Percentiles rank a stretch among this genome's conserved stretches.
Conservation (phyloP, 2,888 invertebrate species). For the Bruchidius siliquastri region DNA sequence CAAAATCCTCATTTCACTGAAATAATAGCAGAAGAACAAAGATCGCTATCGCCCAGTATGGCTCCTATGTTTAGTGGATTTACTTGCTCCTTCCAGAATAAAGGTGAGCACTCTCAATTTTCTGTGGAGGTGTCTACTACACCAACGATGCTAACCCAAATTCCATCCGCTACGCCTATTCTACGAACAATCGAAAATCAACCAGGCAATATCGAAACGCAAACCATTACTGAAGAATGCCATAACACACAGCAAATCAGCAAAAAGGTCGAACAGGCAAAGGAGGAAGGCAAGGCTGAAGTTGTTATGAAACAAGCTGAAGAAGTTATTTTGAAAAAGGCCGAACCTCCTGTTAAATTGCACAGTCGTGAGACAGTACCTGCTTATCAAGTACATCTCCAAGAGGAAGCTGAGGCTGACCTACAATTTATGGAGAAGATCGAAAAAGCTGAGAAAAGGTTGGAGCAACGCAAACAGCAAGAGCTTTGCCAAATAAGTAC, state of each 20-base stretch:
- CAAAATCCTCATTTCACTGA: constrained; percentile 20
- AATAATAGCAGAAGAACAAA: constrained; percentile 15
- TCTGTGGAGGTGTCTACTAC: constrained; percentile 34
- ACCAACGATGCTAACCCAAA: constrained; percentile 30
- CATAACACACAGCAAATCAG: constrained; percentile 18
- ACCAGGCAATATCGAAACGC: constrained; percentile 23
- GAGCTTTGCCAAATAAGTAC: constrained; percentile 10
- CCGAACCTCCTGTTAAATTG: constrained; percentile 38
- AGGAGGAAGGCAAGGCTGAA: constrained; percentile 12
- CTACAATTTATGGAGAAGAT: constrained; percentile 31
- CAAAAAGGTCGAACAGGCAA: constrained; percentile 17
- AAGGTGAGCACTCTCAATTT: constrained; percentile 36
- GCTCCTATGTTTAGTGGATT: constrained; percentile 37
- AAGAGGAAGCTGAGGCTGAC: constrained; percentile 35
- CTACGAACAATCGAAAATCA: constrained; percentile 26
- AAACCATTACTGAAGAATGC: constrained; percentile 32
- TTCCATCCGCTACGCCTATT: constrained; percentile 24
- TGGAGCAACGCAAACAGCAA: constrained; percentile 17
- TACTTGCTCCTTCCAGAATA: constrained; percentile 36
- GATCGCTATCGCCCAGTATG: constrained; percentile 13
- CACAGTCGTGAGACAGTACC: constrained; percentile 62
- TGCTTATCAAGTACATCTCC: constrained; percentile 60
- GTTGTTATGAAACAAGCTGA: constrained; percentile 33
- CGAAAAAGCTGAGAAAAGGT: constrained; percentile 25
- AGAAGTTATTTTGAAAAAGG: constrained; percentile 34